These are phyloP conservation scores for Hepsetus odoe DNA, from an alignment of 2,113 vertebrate species.

Conservation along the genomic window DNA sequence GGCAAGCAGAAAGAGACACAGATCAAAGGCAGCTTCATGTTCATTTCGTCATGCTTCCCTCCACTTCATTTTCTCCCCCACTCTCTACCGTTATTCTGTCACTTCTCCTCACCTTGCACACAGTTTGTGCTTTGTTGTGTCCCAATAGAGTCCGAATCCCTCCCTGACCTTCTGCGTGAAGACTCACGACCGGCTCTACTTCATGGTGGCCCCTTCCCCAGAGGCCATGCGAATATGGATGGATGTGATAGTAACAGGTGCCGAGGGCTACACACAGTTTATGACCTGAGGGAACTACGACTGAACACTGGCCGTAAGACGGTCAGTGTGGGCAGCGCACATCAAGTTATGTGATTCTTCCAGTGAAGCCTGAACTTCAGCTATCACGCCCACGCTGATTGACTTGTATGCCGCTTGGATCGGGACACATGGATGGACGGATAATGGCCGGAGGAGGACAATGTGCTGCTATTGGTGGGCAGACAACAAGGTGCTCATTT, in stretches of 20 bases:
- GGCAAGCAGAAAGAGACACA: conserved; percentile 21
- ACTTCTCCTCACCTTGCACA: conserved; percentile 27
- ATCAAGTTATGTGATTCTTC: conserved; percentile 3
- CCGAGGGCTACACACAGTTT: conserved; percentile 96
- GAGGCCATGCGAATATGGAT: conserved; percentile 94
- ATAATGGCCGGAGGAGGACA: conserved; percentile 13
- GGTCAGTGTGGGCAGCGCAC: background rate
- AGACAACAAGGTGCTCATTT: conserved; percentile 30
- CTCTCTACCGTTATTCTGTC: conserved; percentile 7
- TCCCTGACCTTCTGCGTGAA: conserved; percentile 96
- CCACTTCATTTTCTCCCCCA: conserved; percentile 8
- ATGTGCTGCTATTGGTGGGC: conserved; percentile 13
- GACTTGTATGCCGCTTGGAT: conserved; percentile 9
- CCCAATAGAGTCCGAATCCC: conserved; percentile 87
- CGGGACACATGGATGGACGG: conserved; percentile 11
- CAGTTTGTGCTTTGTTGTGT: conserved; percentile 18
- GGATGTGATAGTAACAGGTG: conserved; percentile 91
- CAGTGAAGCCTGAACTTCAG: conserved; percentile 22
- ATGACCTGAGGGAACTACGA: conserved; percentile 79
- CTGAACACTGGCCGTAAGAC: background rate
- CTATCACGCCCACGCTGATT: conserved; percentile 13
- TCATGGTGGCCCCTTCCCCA: conserved; percentile 91
- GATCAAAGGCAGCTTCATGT: conserved; percentile 39
- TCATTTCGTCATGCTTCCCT: conserved; percentile 40
- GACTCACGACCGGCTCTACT: conserved; percentile 96